A percentile compares a stretch with the other conserved stretches of the same genome.
Evolutionary conservation across 1,140 invertebrate genomes (phyloP).

Genomic region (Rhopalosiphum padi): DNA sequence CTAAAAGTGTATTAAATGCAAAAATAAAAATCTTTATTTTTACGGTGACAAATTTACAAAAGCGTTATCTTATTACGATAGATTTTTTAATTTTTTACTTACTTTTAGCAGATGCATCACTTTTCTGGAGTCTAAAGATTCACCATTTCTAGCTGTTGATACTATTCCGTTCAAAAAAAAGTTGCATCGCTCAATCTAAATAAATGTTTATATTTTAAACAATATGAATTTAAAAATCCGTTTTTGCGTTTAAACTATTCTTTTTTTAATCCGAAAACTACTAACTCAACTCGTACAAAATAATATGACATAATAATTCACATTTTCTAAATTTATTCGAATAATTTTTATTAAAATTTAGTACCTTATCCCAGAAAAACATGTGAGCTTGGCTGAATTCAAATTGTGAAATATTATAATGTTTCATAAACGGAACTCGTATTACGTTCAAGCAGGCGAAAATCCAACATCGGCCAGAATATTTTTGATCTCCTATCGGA

Average conservation of each 20-base stretch:
- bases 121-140: constrained; percentile 77
- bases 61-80: background rate
- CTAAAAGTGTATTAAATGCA: background rate
- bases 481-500: constrained; percentile 87
- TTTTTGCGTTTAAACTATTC: background rate
- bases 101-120: constrained; percentile 77
- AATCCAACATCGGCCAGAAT: constrained; percentile 86
- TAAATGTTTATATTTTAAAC: too few species aligned
- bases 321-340: background rate
- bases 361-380: constrained; percentile 89
- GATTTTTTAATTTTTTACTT: constrained; percentile 60
- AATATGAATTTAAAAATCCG: background rate
- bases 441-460: constrained; percentile 87
- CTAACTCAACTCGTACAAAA: background rate
- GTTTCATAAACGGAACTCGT: constrained; percentile 84
- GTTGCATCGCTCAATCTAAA: constrained; percentile 81
- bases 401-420: constrained; percentile 84
- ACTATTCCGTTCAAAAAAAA: constrained; percentile 85
- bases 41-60: background rate
- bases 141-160: constrained; percentile 74
- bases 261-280: background rate
- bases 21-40: background rate
- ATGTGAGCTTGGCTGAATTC: constrained; percentile 89
- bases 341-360: background rate
- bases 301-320: background rate